These are phyloP conservation scores for Ameiurus melas DNA, from an alignment of 2,113 vertebrate genomes.

Conservation along the genomic window DNA sequence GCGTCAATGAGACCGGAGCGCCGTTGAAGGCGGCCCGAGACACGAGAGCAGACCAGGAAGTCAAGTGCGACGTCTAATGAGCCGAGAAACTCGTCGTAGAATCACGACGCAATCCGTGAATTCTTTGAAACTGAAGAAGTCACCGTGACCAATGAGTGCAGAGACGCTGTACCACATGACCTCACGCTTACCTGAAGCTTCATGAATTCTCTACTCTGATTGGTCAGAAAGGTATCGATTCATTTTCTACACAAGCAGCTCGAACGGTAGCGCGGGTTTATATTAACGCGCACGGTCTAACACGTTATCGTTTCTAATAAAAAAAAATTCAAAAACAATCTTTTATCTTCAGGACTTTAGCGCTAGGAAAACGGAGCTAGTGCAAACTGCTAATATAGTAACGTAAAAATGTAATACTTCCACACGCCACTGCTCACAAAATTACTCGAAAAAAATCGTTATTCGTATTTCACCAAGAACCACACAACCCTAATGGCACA, in stretches of 20 bases:
- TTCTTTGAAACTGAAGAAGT: not conserved
- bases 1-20: conserved; percentile 43
- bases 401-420: too few relatives aligned
- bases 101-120: too few relatives aligned
- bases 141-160: not conserved
- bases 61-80: conserved; percentile 57
- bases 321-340: too few relatives aligned
- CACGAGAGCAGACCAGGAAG: conserved; percentile 11
- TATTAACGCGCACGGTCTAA: not conserved
- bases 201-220: not conserved
- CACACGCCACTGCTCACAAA: too few relatives aligned
- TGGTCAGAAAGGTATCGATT: not conserved
- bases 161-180: not conserved
- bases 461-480: not conserved
- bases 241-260: not conserved
- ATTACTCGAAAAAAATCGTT: not conserved
- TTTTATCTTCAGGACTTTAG: too few relatives aligned
- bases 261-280: not conserved
- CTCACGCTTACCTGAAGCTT: not conserved
- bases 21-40: not conserved
- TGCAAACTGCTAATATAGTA: too few relatives aligned
- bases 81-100: not conserved
- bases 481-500: not conserved
- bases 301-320: not conserved
- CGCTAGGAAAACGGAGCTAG: not conserved